Evolutionary conservation across 2,888 invertebrate genomes (phyloP).

Genomic region (Lathronympha strigana): DNA sequence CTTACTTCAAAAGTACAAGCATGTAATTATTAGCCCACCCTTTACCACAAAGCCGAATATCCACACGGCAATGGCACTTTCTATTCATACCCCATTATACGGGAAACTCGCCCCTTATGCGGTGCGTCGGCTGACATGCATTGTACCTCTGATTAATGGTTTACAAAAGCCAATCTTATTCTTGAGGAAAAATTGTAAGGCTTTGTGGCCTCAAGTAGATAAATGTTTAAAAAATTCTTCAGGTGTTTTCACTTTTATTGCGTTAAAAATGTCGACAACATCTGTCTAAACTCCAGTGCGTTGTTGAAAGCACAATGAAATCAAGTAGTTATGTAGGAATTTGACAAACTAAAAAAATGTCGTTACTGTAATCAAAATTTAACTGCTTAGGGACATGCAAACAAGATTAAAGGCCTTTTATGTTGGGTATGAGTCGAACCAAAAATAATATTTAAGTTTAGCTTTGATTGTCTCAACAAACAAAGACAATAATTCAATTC

Average conservation of each 20-base stretch:
- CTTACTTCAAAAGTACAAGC: background rate
- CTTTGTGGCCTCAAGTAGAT: slow-evolving; percentile 38
- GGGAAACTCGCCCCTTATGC: slow-evolving; percentile 73
- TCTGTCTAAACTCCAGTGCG: background rate
- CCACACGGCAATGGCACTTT: slow-evolving; percentile 54
- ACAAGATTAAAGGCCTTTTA: too few species aligned
- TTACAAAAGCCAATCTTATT: slow-evolving; percentile 73
- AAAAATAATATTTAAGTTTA: too few species aligned
- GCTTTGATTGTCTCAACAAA: too few species aligned
- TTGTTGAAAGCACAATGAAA: background rate
- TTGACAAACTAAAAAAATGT: too few species aligned
- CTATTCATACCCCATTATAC: slow-evolving; percentile 76
- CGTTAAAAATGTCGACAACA: slow-evolving; percentile 1
- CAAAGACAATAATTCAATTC: too few species aligned
- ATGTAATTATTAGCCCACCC: slow-evolving; percentile 11
- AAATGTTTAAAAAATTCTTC: slow-evolving; percentile 31
- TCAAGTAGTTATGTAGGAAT: too few species aligned
- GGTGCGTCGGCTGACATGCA: slow-evolving; percentile 76
- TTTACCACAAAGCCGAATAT: slow-evolving; percentile 47
- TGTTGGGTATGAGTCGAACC: too few species aligned
- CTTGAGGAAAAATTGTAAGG: slow-evolving; percentile 59
- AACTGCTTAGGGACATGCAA: too few species aligned
- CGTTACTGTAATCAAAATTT: too few species aligned
- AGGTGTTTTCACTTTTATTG: slow-evolving; percentile 20
- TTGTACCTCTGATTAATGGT: slow-evolving; percentile 80